A percentile compares a stretch with the other conserved stretches of the same genome.
Conservation (phyloP, 2,888 invertebrate species). For the Pollenia angustigena region DNA sequence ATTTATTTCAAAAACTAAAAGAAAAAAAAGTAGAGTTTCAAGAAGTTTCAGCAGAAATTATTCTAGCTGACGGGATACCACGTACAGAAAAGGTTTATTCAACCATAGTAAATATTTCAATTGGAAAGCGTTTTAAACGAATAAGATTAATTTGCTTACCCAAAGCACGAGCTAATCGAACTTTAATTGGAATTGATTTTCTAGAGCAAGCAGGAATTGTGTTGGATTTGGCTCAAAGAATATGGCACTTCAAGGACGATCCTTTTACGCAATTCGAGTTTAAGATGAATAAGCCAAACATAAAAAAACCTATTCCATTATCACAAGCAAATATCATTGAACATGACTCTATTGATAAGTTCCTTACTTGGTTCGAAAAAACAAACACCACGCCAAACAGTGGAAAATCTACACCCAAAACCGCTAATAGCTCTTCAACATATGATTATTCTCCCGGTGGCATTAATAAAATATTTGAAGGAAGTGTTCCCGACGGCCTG, state of each 20-base stretch:
- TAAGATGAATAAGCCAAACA: not conserved
- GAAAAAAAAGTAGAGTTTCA: not conserved
- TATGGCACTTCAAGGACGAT: slow-evolving; percentile 9
- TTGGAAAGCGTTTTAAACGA: not conserved
- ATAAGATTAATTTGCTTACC: not conserved
- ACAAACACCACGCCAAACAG: slow-evolving; percentile 3
- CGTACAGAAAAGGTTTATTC: not conserved
- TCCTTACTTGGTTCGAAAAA: slow-evolving; percentile 46
- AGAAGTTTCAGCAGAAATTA: no score
- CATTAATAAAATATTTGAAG: slow-evolving; percentile 57
- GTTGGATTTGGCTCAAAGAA: slow-evolving; percentile 7
- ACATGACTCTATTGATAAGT: slow-evolving; percentile 8
- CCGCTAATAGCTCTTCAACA: not conserved
- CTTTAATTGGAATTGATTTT: not conserved
- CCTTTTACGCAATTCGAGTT: not conserved
- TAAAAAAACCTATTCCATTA: not conserved
- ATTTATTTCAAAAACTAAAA: not conserved
- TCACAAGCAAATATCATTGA: slow-evolving; percentile 12
- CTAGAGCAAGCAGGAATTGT: slow-evolving; percentile 5
- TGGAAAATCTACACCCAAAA: not conserved
- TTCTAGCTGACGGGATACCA: no score
- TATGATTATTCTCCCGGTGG: slow-evolving; percentile 53
- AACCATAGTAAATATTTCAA: not conserved
- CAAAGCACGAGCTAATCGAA: not conserved
- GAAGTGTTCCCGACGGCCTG: slow-evolving; percentile 2